Conservation (phyloP, 2,888 invertebrate species). For the Lithophane leautieri region DNA sequence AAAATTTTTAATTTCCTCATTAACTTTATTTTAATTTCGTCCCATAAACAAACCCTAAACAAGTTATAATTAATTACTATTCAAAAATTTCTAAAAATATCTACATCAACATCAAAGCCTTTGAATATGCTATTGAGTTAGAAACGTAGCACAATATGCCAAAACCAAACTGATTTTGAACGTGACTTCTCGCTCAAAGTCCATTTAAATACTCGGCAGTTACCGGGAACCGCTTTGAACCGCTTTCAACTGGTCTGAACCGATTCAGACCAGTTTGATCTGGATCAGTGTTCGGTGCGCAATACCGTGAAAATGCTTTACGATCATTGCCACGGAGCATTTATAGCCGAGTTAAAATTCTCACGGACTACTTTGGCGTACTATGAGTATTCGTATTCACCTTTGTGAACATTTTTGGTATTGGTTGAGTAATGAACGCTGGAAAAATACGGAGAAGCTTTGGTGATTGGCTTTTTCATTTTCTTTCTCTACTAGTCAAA, state of each 20-base stretch:
- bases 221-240: conserved; percentile 59
- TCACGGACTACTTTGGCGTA: conserved; percentile 68
- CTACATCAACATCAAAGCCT: conserved; percentile 10
- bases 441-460: conserved; percentile 4
- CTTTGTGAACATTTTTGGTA: conserved; percentile 20
- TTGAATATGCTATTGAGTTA: conserved; percentile 23
- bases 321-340: conserved; percentile 80
- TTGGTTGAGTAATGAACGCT: conserved; percentile 15
- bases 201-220: conserved; percentile 62
- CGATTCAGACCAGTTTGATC: conserved; percentile 73
- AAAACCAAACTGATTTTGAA: conserved; percentile 60
- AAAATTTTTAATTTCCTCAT: conserved; percentile 13
- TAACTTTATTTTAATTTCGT: neutral
- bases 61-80: conserved; percentile 9
- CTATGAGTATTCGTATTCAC: conserved; percentile 55
- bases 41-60: conserved; percentile 13
- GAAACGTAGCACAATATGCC: conserved; percentile 44
- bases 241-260: conserved; percentile 67
- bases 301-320: conserved; percentile 83
- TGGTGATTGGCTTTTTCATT: conserved; percentile 15
- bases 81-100: conserved; percentile 15
- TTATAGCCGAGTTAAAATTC: conserved; percentile 83
- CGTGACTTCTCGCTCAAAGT: conserved; percentile 54
- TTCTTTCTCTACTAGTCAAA: neutral
- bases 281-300: conserved; percentile 74